Evolutionary conservation across 2,113 vertebrate species (phyloP).

Genomic region (Bombycilla garrulus): DNA sequence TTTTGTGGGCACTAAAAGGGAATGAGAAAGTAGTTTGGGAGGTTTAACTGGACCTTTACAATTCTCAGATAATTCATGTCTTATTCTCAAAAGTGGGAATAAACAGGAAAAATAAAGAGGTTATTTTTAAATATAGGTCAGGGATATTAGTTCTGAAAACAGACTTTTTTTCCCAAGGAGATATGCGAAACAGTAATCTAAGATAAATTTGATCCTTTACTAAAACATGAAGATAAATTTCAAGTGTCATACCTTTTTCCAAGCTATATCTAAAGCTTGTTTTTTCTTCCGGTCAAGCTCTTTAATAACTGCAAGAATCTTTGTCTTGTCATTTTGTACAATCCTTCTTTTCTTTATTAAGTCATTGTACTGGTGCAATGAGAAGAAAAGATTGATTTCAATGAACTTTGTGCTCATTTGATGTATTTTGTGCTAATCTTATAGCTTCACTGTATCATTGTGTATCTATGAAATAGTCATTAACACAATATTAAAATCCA

Average conservation of each 20-base stretch:
- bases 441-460: neutral
- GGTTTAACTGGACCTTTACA: neutral
- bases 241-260: slow-evolving; percentile 86
- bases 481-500: neutral
- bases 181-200: neutral
- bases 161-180: neutral
- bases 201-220: neutral
- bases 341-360: slow-evolving; percentile 92
- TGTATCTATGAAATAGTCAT: neutral
- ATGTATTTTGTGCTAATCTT: neutral
- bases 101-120: neutral
- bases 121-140: neutral
- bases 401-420: neutral
- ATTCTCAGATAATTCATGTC: neutral
- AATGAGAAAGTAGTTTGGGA: neutral
- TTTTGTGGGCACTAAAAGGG: neutral
- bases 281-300: slow-evolving; percentile 94
- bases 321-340: slow-evolving; percentile 92
- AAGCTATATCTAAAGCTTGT: slow-evolving; percentile 86
- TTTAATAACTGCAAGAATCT: slow-evolving; percentile 88
- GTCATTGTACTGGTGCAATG: slow-evolving; percentile 85
- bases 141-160: neutral
- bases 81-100: neutral
- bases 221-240: neutral
- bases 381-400: neutral